Evolutionary conservation across 1,140 invertebrate species (phyloP), one percentile per base, ranked within the genome.

Genomic region (Drosophila bocqueti): DNA sequence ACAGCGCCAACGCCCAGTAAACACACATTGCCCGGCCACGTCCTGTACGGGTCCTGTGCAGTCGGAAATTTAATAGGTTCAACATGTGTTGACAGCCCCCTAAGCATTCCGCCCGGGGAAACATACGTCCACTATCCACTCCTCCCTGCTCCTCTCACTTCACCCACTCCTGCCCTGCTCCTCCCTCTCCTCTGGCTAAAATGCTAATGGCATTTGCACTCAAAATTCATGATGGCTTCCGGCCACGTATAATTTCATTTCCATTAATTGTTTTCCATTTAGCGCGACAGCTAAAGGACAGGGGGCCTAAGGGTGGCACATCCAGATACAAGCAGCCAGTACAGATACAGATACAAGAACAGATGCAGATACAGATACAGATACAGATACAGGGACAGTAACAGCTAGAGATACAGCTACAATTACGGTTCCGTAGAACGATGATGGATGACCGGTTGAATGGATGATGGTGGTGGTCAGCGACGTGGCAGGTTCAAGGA

Each of bases 191-290:
- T 38, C 45, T 5, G 16, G 10, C 40, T 46, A 6, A 47, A 72
- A 79, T 77, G 76, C 83, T 89, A 87, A 87, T 87, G 80, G 80
- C 72, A 83, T 83, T 87, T 81, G 83, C 83, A 83, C 80, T 89
- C 84, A 81, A 89, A 87, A 89, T 75, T 78, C 80, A 78, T 75
- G 84, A 71, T 89, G 81, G 54, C 84, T 80, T 78, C 77, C 81
- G 84, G 84, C 84, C 50, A 81, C 52, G 64, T 81, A 83, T 87
- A 87, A 87, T 87, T 87, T 81, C 59, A 87, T 87, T 87, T 89
- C 78, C 84, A 89, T 89, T 87, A 87, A 89, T 87, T 83, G 77
- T 83, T 89, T 83, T 83, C 81, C 83, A 87, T 75, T 81, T 75
- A 36, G 43, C 34, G 46, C 31, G 63, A 63, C 63, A 34, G 55